These are phyloP conservation scores for Incurvaria masculella DNA, from an alignment of 2,888 invertebrate species.

Conservation along the genomic window DNA sequence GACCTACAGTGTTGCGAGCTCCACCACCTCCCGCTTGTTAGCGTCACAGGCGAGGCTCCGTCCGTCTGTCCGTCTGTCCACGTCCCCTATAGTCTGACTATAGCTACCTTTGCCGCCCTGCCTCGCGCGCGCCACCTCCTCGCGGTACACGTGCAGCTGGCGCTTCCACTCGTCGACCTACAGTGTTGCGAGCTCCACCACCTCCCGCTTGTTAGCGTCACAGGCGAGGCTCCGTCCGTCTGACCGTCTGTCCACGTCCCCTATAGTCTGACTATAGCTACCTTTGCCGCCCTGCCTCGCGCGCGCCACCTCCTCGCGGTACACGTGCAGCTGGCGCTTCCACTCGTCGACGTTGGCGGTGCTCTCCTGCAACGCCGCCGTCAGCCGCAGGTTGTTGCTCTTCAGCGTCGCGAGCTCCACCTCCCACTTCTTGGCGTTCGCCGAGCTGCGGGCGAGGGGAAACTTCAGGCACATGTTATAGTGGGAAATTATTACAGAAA, in stretches of 20 bases:
- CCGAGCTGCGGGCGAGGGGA: slow-evolving; percentile 81
- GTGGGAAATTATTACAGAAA: too few species aligned
- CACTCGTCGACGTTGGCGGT: slow-evolving; percentile 98
- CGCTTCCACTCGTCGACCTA: slow-evolving; percentile 99
- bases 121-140: background rate
- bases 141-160: slow-evolving; percentile 88
- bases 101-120: background rate
- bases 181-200: too few species aligned
- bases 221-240: too few species aligned
- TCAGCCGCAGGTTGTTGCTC: slow-evolving; percentile 92
- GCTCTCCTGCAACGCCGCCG: slow-evolving; percentile 90
- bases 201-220: too few species aligned
- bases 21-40: too few species aligned
- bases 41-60: too few species aligned
- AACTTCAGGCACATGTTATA: too few species aligned
- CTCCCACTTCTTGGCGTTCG: slow-evolving; percentile 99
- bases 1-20: too few species aligned
- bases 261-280: slow-evolving; percentile 12
- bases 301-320: slow-evolving; percentile 86
- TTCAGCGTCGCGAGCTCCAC: slow-evolving; percentile 93
- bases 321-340: slow-evolving; percentile 93
- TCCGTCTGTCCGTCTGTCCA: too few species aligned
- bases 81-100: too few species aligned
- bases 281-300: slow-evolving; percentile 59
- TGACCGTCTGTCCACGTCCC: too few species aligned